Conservation (phyloP, 2,888 invertebrate species). For the Coecobrya sp. region DNA sequence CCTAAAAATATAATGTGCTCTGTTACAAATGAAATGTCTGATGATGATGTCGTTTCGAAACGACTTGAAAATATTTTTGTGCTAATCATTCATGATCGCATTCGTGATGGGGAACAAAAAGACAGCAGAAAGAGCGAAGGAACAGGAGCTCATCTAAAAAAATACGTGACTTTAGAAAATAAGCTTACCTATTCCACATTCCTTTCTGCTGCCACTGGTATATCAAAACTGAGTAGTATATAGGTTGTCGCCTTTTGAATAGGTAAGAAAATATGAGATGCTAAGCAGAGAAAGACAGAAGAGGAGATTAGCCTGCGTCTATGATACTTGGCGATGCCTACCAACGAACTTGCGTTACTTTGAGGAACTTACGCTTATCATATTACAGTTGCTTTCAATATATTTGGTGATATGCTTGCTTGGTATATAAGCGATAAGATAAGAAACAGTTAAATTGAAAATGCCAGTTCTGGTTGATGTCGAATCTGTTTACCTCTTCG, state of each 20-base stretch:
- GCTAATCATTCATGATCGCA: constrained; percentile 9
- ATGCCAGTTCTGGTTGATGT: no score
- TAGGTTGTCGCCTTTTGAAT: background rate
- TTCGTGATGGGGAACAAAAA: background rate
- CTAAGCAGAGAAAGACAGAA: background rate
- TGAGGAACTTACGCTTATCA: background rate
- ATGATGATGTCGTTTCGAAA: constrained; percentile 20
- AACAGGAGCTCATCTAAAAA: background rate
- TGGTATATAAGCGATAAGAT: no score
- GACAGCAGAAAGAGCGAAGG: background rate
- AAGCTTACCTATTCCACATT: background rate
- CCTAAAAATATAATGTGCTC: constrained; percentile 30
- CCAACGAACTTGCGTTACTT: background rate
- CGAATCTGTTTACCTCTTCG: no score
- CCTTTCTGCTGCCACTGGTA: background rate
- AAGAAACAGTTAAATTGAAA: no score
- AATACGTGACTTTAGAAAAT: constrained; percentile 1
- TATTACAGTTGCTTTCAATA: background rate
- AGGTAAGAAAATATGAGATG: background rate
- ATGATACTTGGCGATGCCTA: background rate
- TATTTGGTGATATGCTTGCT: no score
- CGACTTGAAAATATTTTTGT: constrained; percentile 33
- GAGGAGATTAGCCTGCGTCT: background rate
- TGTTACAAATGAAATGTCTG: background rate
- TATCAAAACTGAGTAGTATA: background rate